Evolutionary conservation across 2,888 invertebrate species (phyloP), one percentile per base, ranked within the genome.

Genomic region (Carcina quercana): DNA sequence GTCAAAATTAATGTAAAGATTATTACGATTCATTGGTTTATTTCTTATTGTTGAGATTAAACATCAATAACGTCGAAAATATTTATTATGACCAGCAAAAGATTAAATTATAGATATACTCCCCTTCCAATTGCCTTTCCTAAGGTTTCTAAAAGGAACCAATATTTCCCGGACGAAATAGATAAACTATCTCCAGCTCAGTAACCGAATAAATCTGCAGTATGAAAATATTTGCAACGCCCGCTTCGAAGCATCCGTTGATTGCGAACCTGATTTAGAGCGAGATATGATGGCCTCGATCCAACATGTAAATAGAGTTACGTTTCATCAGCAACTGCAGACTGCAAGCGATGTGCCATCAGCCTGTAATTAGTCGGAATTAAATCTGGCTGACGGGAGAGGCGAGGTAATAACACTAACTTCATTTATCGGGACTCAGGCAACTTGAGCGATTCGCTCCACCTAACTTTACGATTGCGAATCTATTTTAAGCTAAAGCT

Each of bases 291-390:
- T 53, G 50, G 48, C 57, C 59, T 57, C 48, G 53, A 63, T 66
- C 50, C 47, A 42, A 43, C 50, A 49, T 58, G 54, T 55, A 60
- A 62, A 62, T 61, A 58, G 50, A 54, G 50, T 56, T 58, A 47
- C 42, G 52, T 57, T 59, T 50, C 46, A 49, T 46, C 42, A 49
- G 36, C 28, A 34, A 37, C 36, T 38, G 44, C 39, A 47, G 32
- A 50, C 38, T 39, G 48, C n/a, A n/a, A n/a, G n/a, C 45, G 56
- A 58, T 50, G 57, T 53, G 46, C 58, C 56, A 57, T 43, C 48
- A 50, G 58, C 53, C 53, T 21, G 66, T 65, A 73, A 78, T 76
- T 73, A 76, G 56, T 52, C 54, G 46, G 59, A 63, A 76, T 70
- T 71, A 66, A 71, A 70, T 67, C 48, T 50, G 38, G 59, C 53